Conservation (phyloP, 2,113 vertebrate species). For the Lamprologus lemairii region DNA sequence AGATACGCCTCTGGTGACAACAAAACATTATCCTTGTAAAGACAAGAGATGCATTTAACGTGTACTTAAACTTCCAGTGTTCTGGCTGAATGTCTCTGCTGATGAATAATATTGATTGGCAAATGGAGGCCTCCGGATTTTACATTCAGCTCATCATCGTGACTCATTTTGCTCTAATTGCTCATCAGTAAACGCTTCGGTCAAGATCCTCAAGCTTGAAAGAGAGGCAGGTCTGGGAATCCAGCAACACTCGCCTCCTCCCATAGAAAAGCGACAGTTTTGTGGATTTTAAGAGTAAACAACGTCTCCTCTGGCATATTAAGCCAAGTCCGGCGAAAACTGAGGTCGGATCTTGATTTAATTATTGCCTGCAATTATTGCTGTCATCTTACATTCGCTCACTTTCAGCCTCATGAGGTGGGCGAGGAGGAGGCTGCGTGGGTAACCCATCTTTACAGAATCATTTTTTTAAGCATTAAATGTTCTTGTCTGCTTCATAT, state of each 20-base stretch:
- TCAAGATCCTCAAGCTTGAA: not conserved
- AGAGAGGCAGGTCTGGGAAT: not conserved
- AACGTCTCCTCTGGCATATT: not conserved
- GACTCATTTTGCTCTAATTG: conserved; percentile 5
- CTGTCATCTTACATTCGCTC: conserved; percentile 23
- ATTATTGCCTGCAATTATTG: conserved; percentile 29
- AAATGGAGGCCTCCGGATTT: not conserved
- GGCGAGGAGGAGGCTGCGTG: not conserved
- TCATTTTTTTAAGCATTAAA: conserved; percentile 24
- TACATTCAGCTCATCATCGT: not conserved
- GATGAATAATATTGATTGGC: not conserved
- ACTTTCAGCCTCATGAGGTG: not conserved
- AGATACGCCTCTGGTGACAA: not conserved
- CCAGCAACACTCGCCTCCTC: not conserved
- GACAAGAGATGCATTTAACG: not conserved
- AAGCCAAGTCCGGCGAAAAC: not conserved
- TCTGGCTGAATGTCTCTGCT: not conserved
- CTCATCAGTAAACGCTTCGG: not conserved
- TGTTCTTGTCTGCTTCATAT: not conserved
- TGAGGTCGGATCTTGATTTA: conserved; percentile 18
- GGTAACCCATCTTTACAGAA: not conserved
- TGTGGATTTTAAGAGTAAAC: conserved; percentile 26
- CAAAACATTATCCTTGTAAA: not conserved
- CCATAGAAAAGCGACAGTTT: not conserved
- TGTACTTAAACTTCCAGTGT: not conserved